Conservation (phyloP, 2,888 invertebrate genomes). For the Ochropacha duplaris region DNA sequence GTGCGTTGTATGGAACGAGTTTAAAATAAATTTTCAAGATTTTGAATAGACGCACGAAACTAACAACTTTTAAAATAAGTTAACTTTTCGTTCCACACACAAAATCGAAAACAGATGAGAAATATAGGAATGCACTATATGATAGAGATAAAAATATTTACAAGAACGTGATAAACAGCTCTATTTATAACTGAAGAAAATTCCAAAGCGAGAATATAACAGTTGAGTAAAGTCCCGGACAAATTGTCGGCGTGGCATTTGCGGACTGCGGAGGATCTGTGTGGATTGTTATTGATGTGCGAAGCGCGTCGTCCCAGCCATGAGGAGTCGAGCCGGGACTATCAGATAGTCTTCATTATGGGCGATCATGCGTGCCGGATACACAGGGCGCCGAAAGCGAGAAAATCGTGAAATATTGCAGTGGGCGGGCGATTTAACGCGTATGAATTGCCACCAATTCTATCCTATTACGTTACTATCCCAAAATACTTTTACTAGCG, state of each 20-base stretch:
- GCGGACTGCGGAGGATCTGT: slow-evolving; percentile 58
- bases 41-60: too few species aligned
- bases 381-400: slow-evolving; percentile 48
- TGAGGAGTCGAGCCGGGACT: slow-evolving; percentile 30
- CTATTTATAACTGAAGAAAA: slow-evolving; percentile 44
- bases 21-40: too few species aligned
- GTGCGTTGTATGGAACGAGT: too few species aligned
- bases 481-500: slow-evolving; percentile 38
- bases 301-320: slow-evolving; percentile 31
- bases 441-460: slow-evolving; percentile 57
- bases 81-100: too few species aligned
- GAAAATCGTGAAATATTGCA: slow-evolving; percentile 63
- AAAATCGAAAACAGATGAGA: too few species aligned
- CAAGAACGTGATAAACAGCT: slow-evolving; percentile 10
- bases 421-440: slow-evolving; percentile 49
- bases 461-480: slow-evolving; percentile 44
- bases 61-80: too few species aligned
- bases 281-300: slow-evolving; percentile 74
- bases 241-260: slow-evolving; percentile 66
- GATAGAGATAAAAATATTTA: too few species aligned
- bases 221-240: slow-evolving; percentile 60
- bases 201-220: slow-evolving; percentile 40
- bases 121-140: too few species aligned
- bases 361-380: slow-evolving; percentile 67
- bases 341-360: slow-evolving; percentile 70